phyloP scores from a whole-genome alignment of 2,113 vertebrate species.

The Rhynchomys soricoides region DNA sequence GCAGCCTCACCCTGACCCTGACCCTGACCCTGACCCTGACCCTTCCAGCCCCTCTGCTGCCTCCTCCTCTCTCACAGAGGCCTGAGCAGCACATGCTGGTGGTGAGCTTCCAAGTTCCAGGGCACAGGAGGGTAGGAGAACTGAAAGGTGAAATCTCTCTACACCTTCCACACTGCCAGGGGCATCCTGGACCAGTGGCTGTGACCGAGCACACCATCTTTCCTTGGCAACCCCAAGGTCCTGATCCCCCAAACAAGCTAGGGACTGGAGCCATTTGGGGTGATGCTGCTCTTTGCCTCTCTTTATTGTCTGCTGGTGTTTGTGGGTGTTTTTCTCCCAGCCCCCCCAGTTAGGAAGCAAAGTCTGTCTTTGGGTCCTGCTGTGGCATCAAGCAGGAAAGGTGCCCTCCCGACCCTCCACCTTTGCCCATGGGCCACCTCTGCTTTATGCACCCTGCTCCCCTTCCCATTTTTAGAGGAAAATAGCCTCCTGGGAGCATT shows the following conservation, averaged over 20 bases:
- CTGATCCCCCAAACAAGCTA: background rate
- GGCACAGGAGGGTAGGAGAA: background rate
- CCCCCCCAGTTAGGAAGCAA: background rate
- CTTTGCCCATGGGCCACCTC: background rate
- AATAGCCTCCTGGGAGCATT: background rate
- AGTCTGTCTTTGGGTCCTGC: background rate
- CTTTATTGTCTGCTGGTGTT: background rate
- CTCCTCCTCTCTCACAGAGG: background rate
- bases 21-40: background rate
- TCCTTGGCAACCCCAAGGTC: no score
- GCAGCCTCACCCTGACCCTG: background rate
- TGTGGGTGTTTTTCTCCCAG: no score
- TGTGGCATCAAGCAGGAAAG: background rate
- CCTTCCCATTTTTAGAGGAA: background rate
- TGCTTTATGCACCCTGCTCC: fast-evolving
- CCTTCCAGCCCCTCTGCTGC: background rate
- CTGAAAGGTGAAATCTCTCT: background rate
- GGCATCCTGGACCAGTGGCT: fast-evolving
- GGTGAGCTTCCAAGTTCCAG: background rate
- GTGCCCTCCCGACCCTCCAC: fast-evolving
- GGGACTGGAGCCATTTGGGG: background rate
- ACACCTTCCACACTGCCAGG: background rate
- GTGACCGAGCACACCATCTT: background rate
- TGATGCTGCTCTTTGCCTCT: no score
- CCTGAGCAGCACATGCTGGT: background rate